Percentiles rank a stretch among this genome's conserved stretches.
phyloP scores from a whole-genome alignment of 1,140 invertebrate species.

The Scaptomyza montana region DNA sequence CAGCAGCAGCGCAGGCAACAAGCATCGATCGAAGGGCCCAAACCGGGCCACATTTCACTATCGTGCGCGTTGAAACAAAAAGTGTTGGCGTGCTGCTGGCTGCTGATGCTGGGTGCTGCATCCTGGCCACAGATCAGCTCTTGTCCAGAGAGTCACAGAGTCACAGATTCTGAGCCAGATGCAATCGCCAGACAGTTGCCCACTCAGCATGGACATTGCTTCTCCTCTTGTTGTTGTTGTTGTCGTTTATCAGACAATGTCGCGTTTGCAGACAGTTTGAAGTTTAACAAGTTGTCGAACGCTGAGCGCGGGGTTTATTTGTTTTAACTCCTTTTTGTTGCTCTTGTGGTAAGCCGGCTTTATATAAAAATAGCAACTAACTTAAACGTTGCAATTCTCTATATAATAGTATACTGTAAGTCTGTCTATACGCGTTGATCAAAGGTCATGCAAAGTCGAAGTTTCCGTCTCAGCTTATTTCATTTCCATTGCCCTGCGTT shows the following conservation, averaged over 20 bases:
- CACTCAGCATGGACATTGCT: constrained; percentile 57
- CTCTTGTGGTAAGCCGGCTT: constrained; percentile 38
- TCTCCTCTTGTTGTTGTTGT: constrained; percentile 33
- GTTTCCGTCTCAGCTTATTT: constrained; percentile 38
- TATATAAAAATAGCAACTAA: constrained; percentile 55
- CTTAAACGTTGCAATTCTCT: constrained; percentile 11
- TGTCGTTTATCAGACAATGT: constrained; percentile 68
- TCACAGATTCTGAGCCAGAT: constrained; percentile 34
- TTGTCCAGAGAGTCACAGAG: constrained; percentile 13
- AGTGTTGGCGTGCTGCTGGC: constrained; percentile 66
- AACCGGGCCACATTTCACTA: constrained; percentile 64
- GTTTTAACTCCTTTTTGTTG: constrained; percentile 63
- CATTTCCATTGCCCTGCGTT: neutral
- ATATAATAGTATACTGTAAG: neutral
- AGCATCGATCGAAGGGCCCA: constrained; percentile 29
- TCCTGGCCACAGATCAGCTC: constrained; percentile 47
- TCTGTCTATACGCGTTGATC: constrained; percentile 17
- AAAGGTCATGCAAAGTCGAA: constrained; percentile 46
- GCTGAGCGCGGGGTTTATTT: constrained; percentile 51
- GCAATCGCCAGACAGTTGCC: constrained; percentile 66
- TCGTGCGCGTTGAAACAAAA: constrained; percentile 71
- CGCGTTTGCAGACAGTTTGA: constrained; percentile 75
- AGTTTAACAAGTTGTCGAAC: constrained; percentile 75
- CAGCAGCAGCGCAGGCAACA: neutral
- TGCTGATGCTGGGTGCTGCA: constrained; percentile 29